A percentile compares a stretch with the other conserved stretches of the same genome.
These are phyloP conservation scores for Zaprionus obscuricornis DNA, from an alignment of 2,888 invertebrate genomes.

Conservation along the genomic window DNA sequence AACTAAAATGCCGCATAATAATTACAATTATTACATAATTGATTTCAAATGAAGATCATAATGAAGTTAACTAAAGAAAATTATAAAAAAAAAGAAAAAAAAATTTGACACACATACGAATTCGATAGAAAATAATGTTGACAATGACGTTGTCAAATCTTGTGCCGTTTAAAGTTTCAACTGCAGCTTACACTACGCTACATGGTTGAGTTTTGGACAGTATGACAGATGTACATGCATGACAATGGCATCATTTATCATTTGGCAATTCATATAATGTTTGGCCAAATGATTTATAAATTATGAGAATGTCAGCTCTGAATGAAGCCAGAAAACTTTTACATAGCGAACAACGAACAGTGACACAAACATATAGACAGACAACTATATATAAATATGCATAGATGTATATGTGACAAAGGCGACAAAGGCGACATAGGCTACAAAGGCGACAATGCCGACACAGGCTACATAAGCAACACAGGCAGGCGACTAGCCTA, in stretches of 20 bases:
- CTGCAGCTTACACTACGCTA: constrained; percentile 36
- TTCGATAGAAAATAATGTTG: constrained; percentile 46
- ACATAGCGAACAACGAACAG: too few species aligned
- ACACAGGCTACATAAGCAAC: too few species aligned
- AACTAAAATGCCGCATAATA: constrained; percentile 63
- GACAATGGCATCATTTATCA: constrained; percentile 61
- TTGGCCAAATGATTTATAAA: constrained; percentile 36
- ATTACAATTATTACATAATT: constrained; percentile 65
- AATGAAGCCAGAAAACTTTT: not conserved
- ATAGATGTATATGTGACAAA: too few species aligned
- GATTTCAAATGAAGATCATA: too few species aligned
- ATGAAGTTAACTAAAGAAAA: constrained; percentile 18
- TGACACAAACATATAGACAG: too few species aligned
- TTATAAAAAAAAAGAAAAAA: not conserved
- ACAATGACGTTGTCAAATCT: too few species aligned
- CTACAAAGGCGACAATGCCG: too few species aligned
- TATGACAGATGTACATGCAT: constrained; percentile 1
- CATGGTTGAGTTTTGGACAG: constrained; percentile 10
- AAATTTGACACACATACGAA: constrained; percentile 5
- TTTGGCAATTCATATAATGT: constrained; percentile 35
- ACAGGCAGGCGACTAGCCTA: constrained; percentile 1
- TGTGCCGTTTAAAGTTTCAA: too few species aligned
- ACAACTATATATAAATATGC: too few species aligned
- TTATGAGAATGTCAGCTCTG: constrained; percentile 25
- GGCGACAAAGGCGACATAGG: too few species aligned